Evolutionary conservation across 2,888 invertebrate genomes (phyloP).

Genomic region (Ectemnius cavifrons): DNA sequence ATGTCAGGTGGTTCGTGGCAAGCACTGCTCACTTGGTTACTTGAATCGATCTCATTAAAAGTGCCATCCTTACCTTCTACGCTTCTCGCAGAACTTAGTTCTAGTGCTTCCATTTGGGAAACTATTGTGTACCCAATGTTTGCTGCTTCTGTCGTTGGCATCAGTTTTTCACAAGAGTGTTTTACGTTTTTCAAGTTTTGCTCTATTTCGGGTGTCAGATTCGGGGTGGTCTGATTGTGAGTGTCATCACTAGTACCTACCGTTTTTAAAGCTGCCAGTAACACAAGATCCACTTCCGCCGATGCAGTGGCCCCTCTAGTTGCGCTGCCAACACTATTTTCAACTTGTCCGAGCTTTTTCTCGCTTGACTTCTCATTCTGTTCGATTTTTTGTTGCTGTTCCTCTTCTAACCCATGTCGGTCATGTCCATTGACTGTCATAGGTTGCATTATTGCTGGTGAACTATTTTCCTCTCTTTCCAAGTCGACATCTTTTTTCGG

Average conservation of each 20-base stretch:
- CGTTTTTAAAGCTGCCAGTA: background rate
- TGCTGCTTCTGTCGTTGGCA: background rate
- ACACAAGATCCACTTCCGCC: background rate
- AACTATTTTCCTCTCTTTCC: no score
- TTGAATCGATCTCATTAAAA: background rate
- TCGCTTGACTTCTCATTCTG: no score
- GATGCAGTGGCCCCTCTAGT: no score
- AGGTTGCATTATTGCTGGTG: no score
- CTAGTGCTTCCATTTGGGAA: background rate
- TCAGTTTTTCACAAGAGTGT: background rate
- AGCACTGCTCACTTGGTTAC: background rate
- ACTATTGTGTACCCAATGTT: background rate
- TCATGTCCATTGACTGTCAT: no score
- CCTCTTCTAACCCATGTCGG: no score
- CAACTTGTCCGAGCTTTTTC: no score
- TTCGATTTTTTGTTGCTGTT: no score
- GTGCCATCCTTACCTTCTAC: background rate
- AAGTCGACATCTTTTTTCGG: no score
- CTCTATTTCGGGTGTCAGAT: background rate
- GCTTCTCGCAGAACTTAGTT: background rate
- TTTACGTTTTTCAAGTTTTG: background rate
- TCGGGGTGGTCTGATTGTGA: conserved; percentile 1
- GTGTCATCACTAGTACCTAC: conserved; percentile 3
- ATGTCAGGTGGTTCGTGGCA: background rate
- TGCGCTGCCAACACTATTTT: no score